Evolutionary conservation across 1,140 invertebrate species (phyloP).

Genomic region (Zophobas atratus): DNA sequence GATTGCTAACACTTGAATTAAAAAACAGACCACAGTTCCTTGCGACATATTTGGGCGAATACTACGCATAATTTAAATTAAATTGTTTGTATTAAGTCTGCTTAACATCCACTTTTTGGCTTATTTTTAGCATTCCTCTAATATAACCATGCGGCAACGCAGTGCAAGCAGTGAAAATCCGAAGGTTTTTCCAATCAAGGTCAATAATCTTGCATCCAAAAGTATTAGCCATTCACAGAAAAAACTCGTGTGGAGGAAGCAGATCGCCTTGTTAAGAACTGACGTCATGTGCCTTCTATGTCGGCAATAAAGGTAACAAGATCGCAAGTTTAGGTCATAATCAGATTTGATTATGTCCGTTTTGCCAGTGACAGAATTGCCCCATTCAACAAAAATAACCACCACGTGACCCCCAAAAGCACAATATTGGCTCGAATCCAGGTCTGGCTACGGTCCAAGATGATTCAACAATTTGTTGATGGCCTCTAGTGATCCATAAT

Average conservation of each 20-base stretch:
- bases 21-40: too few relatives aligned
- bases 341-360: neutral
- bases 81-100: too few relatives aligned
- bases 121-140: neutral
- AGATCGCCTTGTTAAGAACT: constrained; percentile 33
- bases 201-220: constrained; percentile 8
- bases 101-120: neutral
- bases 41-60: too few relatives aligned
- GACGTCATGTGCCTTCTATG: constrained; percentile 19
- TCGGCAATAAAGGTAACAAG: constrained; percentile 18
- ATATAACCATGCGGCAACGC: neutral
- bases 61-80: too few relatives aligned
- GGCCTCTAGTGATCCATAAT: too few relatives aligned
- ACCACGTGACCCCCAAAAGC: constrained; percentile 5
- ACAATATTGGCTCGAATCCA: constrained; percentile 17
- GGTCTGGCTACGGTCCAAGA: constrained; percentile 9
- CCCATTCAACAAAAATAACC: constrained; percentile 7
- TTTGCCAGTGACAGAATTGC: too few relatives aligned
- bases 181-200: constrained; percentile 21
- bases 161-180: neutral
- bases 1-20: too few relatives aligned
- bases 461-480: constrained; percentile 10
- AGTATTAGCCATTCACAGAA: neutral
- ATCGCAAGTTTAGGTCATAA: constrained; percentile 24
- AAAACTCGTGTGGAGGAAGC: constrained; percentile 36